Evolutionary conservation across 2,797 vertebrate genomes (phyloP).

Genomic region (Yasuhikotakia modesta): DNA sequence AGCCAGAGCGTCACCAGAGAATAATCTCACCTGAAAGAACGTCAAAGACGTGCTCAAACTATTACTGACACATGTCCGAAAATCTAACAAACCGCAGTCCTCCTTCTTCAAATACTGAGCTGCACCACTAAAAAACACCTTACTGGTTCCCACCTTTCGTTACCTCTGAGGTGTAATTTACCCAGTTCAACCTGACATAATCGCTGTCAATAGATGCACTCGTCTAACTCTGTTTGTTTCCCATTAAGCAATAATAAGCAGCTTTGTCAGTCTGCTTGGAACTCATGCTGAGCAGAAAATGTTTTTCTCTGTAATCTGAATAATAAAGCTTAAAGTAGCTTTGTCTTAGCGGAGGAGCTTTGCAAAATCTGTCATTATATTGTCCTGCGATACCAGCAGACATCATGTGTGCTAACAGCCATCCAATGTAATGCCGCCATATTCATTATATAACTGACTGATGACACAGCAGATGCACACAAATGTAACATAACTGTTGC

Average conservation of each 20-base stretch:
- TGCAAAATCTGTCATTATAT: slow-evolving; percentile 38
- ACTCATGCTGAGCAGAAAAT: slow-evolving; percentile 29
- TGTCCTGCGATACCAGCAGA: slow-evolving; percentile 13
- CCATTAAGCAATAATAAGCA: slow-evolving; percentile 48
- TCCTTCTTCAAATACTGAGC: background rate
- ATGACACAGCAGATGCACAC: background rate
- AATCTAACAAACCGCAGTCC: background rate
- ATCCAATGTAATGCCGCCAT: background rate
- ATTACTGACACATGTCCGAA: background rate
- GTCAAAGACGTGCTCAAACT: background rate
- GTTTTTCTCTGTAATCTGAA: slow-evolving; percentile 39
- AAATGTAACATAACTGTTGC: background rate
- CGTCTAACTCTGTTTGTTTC: slow-evolving; percentile 21
- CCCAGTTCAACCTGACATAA: background rate
- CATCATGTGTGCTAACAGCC: background rate
- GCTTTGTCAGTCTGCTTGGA: slow-evolving; percentile 29
- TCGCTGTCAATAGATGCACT: slow-evolving; percentile 17
- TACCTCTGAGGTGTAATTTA: background rate
- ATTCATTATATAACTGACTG: background rate
- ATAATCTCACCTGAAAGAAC: slow-evolving; percentile 22
- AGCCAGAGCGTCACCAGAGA: slow-evolving; percentile 20
- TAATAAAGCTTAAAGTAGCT: slow-evolving; percentile 44
- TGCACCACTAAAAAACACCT: background rate
- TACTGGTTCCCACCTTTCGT: slow-evolving; percentile 5
- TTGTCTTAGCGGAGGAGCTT: slow-evolving; percentile 30